Conservation (phyloP, 2,888 invertebrate species). For the Ormyrus nitidulus region DNA sequence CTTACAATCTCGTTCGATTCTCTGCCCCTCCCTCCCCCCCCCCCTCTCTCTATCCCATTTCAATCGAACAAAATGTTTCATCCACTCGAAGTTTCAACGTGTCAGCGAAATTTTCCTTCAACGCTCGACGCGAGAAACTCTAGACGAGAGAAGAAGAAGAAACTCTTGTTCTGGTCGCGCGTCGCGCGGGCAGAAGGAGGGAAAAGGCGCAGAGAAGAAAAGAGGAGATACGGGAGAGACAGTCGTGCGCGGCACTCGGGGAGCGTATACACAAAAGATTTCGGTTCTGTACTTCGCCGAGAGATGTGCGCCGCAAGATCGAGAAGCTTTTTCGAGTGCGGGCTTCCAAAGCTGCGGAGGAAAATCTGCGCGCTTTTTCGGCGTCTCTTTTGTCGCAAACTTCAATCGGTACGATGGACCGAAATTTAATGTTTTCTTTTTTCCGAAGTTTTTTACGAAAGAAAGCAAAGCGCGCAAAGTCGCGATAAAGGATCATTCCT, state of each 20-base stretch:
- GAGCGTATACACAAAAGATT: neutral
- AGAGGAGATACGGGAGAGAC: constrained; percentile 3
- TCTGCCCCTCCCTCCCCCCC: neutral
- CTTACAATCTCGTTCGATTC: neutral
- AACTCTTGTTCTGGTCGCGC: constrained; percentile 33
- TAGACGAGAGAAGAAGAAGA: constrained; percentile 18
- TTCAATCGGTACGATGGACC: too few species aligned
- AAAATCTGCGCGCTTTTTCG: neutral
- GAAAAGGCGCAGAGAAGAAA: constrained; percentile 13
- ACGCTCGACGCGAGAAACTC: constrained; percentile 14
- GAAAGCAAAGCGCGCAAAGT: too few species aligned
- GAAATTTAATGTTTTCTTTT: too few species aligned
- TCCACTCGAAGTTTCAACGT: constrained; percentile 53
- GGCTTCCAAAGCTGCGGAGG: neutral
- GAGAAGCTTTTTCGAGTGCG: neutral
- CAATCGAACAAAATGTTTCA: constrained; percentile 52
- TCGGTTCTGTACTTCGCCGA: neutral
- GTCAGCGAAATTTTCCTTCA: constrained; percentile 51
- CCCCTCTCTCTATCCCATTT: constrained; percentile 43
- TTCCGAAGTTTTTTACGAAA: too few species aligned
- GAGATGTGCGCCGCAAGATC: too few species aligned
- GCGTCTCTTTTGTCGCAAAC: too few species aligned
- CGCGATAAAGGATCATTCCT: too few species aligned
- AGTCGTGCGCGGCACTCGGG: constrained; percentile 4
- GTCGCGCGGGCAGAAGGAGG: neutral